Percentiles rank a stretch among this genome's conserved stretches.
Conservation (phyloP, 2,797 vertebrate species). For the Heteromormyrus szaboi region DNA sequence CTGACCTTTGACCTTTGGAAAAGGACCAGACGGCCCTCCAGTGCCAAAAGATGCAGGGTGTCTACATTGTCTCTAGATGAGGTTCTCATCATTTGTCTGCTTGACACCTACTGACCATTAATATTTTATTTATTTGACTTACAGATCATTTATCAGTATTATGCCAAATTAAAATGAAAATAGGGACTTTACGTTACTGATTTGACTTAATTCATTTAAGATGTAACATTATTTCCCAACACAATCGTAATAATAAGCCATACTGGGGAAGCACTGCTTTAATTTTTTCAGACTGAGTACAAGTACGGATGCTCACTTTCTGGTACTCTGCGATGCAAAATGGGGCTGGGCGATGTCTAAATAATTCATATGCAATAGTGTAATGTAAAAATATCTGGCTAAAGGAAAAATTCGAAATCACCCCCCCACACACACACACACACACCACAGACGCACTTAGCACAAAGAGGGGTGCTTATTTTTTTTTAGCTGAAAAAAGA, state of each 20-base stretch:
- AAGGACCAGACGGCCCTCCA: not conserved
- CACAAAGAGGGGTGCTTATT: not conserved
- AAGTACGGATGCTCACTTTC: too few species aligned
- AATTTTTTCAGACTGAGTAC: not conserved
- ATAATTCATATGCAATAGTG: not conserved
- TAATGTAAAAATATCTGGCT: not conserved
- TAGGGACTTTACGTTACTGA: not conserved
- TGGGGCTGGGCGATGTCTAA: not conserved
- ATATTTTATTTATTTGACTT: not conserved
- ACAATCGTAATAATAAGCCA: not conserved
- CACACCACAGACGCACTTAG: not conserved
- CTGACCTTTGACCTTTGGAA: conserved; percentile 37
- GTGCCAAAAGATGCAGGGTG: not conserved
- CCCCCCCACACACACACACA: not conserved
- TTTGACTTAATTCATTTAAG: not conserved
- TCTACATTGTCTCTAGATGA: not conserved
- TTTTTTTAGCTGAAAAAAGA: not conserved
- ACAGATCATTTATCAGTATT: not conserved
- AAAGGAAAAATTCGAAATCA: not conserved
- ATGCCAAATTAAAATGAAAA: not conserved
- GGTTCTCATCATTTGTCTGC: not conserved
- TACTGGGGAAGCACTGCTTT: not conserved
- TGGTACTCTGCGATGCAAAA: not conserved
- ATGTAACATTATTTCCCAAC: not conserved
- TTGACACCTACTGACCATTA: not conserved